A percentile compares a stretch with the other conserved stretches of the same genome.
phyloP scores from a whole-genome alignment of 2,113 vertebrate genomes.

The Gambusia holbrooki region DNA sequence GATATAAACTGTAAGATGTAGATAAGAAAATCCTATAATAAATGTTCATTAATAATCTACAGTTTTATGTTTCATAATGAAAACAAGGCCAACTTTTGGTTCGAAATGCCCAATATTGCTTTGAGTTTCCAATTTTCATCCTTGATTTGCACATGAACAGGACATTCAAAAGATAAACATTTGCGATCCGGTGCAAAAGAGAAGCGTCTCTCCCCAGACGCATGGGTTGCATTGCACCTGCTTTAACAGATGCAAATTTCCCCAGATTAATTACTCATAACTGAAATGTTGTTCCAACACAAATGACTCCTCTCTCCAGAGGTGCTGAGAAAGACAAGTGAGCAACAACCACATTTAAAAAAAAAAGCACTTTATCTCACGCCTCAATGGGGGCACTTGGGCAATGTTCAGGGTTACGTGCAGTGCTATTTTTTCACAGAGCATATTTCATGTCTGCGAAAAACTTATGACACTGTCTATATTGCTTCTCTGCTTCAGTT shows the following conservation, averaged over 20 bases:
- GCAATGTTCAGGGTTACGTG: neutral
- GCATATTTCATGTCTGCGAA: neutral
- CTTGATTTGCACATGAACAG: neutral
- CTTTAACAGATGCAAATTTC: neutral
- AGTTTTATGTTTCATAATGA: neutral
- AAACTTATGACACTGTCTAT: neutral
- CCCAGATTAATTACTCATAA: conserved; percentile 3
- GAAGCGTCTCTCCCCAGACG: neutral
- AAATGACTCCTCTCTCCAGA: neutral
- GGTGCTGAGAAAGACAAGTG: neutral
- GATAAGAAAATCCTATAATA: neutral
- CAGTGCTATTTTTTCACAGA: neutral
- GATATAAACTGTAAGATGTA: neutral
- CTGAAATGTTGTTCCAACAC: neutral
- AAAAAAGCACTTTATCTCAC: neutral
- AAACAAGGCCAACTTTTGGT: neutral
- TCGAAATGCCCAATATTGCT: neutral
- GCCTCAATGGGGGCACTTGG: neutral
- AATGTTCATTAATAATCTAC: neutral
- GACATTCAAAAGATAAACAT: neutral
- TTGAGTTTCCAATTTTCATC: neutral
- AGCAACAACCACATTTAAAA: neutral
- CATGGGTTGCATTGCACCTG: neutral
- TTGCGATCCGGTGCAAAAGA: neutral
- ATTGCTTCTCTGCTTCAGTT: too few relatives aligned